Conservation (phyloP, 2,113 vertebrate species). For the Spermophilus dauricus region DNA sequence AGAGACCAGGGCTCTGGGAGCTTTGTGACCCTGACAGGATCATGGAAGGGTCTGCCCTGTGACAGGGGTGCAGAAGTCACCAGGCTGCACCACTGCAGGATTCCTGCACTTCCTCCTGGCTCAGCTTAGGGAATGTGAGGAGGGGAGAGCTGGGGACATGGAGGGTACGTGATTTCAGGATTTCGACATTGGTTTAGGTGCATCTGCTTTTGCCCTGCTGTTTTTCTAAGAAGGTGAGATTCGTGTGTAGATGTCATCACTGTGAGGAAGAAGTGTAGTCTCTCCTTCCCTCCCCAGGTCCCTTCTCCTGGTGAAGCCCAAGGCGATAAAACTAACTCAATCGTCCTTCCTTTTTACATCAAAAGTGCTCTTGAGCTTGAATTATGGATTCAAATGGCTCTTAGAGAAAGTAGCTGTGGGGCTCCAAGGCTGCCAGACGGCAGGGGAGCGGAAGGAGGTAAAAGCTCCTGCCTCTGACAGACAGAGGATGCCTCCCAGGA, state of each 20-base stretch:
- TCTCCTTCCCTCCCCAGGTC: background rate
- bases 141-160: background rate
- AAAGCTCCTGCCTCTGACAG: background rate
- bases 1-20: background rate
- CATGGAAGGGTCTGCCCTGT: background rate
- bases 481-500: background rate
- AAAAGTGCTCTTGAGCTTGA: slow-evolving; percentile 71
- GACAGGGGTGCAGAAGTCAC: background rate
- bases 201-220: background rate
- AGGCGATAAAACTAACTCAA: slow-evolving; percentile 47
- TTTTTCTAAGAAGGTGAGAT: background rate
- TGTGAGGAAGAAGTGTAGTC: background rate
- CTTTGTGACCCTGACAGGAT: background rate
- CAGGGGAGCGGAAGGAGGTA: background rate
- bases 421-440: background rate
- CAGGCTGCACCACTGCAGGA: background rate
- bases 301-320: background rate
- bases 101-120: background rate
- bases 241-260: background rate
- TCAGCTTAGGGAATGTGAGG: background rate
- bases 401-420: background rate
- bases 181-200: background rate
- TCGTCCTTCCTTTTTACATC: slow-evolving; percentile 33
- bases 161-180: background rate
- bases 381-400: slow-evolving; percentile 69